These are phyloP conservation scores for Ligdia adustata DNA, from an alignment of 2,888 invertebrate species.

Conservation along the genomic window DNA sequence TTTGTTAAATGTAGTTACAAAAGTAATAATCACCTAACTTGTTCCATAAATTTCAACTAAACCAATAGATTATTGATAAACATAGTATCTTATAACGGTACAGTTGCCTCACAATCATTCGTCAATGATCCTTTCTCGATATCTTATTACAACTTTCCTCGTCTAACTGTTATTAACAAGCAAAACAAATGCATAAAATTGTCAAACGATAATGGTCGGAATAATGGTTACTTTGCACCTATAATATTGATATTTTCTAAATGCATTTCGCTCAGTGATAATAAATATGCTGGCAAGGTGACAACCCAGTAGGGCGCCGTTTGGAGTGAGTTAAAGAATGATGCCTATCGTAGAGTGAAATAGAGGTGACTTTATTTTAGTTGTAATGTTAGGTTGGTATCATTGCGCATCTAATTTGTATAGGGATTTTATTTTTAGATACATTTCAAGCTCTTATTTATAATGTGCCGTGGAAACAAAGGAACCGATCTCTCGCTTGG, in stretches of 20 bases:
- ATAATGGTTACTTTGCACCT: slow-evolving; percentile 46
- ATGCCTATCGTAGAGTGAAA: slow-evolving; percentile 38
- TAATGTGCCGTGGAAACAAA: no score
- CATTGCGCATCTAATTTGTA: slow-evolving; percentile 3
- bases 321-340: slow-evolving; percentile 21
- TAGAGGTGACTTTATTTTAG: slow-evolving; percentile 15
- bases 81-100: not conserved
- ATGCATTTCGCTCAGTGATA: slow-evolving; percentile 35
- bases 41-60: no score
- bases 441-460: no score
- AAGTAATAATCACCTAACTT: no score
- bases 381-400: slow-evolving; percentile 13
- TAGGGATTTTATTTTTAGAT: not conserved
- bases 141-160: slow-evolving; percentile 39
- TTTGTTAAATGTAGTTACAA: no score
- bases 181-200: slow-evolving; percentile 42
- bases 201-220: slow-evolving; percentile 47
- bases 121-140: slow-evolving; percentile 25
- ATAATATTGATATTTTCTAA: slow-evolving; percentile 47
- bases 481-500: not conserved
- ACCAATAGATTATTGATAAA: not conserved
- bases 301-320: slow-evolving; percentile 28
- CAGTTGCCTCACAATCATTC: slow-evolving; percentile 2
- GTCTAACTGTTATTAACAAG: slow-evolving; percentile 35
- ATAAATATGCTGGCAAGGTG: slow-evolving; percentile 37